phyloP scores from a whole-genome alignment of 2,888 invertebrate species.

The Lamellibrachia columna region DNA sequence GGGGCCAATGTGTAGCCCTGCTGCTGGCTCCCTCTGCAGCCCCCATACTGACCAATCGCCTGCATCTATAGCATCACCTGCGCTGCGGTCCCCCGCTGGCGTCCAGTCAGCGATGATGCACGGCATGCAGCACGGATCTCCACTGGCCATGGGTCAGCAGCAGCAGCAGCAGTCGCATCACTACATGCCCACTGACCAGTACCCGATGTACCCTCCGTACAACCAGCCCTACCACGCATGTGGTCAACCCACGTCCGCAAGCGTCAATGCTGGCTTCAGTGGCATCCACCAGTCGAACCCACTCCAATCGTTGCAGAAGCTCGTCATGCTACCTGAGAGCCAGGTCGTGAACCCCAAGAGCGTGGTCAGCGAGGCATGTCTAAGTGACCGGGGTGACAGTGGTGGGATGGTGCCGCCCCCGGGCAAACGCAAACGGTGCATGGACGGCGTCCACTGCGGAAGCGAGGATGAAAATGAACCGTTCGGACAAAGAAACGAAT shows the following conservation, averaged over 20 bases:
- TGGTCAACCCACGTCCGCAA: neutral
- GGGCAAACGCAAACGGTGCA: neutral
- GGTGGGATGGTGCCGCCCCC: neutral
- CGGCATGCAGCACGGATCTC: neutral
- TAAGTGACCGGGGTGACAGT: conserved; percentile 17
- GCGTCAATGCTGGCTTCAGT: neutral
- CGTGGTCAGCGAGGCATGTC: conserved; percentile 56
- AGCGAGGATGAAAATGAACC: neutral
- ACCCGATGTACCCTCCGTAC: neutral
- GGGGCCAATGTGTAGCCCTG: neutral
- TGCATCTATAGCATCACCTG: neutral
- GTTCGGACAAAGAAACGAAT: neutral
- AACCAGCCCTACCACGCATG: neutral
- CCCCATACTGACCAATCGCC: neutral
- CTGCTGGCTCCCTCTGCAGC: neutral
- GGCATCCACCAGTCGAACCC: conserved; percentile 44
- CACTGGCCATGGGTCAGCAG: conserved; percentile 14
- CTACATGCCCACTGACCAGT: neutral
- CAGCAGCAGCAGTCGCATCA: neutral
- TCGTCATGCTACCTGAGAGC: conserved; percentile 39
- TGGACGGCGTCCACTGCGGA: neutral
- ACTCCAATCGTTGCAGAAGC: conserved; percentile 51
- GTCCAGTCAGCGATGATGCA: neutral
- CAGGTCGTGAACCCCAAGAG: conserved; percentile 58
- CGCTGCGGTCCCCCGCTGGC: neutral